phyloP scores from a whole-genome alignment of 2,113 vertebrate genomes.

The Nibea coibor region DNA sequence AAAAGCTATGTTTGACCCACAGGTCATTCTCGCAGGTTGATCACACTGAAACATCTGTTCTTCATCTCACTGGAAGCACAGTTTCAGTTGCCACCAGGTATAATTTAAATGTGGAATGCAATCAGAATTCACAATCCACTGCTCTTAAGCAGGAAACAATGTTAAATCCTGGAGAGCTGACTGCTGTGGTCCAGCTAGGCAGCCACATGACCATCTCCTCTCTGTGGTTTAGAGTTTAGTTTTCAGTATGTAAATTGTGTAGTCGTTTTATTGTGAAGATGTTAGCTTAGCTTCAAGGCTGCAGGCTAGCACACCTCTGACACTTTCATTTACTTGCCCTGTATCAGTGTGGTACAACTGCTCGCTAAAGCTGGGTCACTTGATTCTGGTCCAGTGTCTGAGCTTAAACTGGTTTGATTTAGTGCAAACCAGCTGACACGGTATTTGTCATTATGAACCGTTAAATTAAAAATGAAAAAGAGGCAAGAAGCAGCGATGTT shows the following conservation, averaged over 20 bases:
- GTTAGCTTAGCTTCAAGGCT: neutral
- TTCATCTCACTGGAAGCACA: neutral
- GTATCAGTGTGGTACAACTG: no score
- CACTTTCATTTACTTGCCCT: no score
- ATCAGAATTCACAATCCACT: neutral
- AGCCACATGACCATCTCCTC: no score
- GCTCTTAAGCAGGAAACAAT: neutral
- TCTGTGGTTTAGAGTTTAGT: neutral
- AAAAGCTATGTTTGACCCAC: conserved; percentile 10
- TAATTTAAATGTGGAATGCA: conserved; percentile 16
- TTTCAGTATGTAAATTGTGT: neutral
- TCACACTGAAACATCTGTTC: conserved; percentile 31
- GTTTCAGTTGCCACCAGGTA: neutral
- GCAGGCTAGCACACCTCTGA: no score
- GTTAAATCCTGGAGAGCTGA: neutral
- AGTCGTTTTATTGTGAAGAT: neutral
- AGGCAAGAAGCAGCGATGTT: no score
- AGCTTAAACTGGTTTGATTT: no score
- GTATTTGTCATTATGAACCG: no score
- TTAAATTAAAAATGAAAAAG: no score
- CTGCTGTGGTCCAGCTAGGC: neutral
- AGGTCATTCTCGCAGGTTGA: conserved; percentile 13
- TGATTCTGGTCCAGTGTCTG: no score
- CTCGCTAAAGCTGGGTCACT: no score
- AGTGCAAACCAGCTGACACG: no score